A percentile compares a stretch with the other conserved stretches of the same genome.
Evolutionary conservation across 2,888 invertebrate species (phyloP).

Genomic region (Mellilla xanthometata): DNA sequence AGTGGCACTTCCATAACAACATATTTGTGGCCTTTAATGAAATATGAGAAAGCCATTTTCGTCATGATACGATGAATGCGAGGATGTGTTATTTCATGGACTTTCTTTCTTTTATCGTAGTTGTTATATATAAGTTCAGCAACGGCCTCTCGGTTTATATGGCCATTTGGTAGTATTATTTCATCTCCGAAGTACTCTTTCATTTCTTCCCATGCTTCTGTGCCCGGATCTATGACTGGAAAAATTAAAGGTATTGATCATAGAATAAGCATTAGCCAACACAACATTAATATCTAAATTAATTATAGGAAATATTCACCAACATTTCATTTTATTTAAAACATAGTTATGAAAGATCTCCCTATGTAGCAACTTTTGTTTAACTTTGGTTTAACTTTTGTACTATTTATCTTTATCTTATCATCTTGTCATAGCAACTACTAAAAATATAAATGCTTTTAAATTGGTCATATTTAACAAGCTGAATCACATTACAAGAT

Average conservation of each 20-base stretch:
- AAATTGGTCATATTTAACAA: too few relatives aligned
- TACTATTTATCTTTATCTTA: too few relatives aligned
- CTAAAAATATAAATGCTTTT: too few relatives aligned
- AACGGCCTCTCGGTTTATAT: conserved; percentile 86
- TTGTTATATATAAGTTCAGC: conserved; percentile 89
- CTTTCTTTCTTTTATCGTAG: conserved; percentile 84
- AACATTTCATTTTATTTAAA: too few relatives aligned
- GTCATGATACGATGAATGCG: conserved; percentile 89
- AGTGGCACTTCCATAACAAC: conserved; percentile 91
- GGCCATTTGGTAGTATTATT: conserved; percentile 85
- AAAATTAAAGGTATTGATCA: not conserved
- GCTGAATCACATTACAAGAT: too few relatives aligned
- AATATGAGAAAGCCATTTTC: conserved; percentile 84
- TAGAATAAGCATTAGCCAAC: too few relatives aligned
- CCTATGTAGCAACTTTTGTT: too few relatives aligned
- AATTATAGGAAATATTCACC: too few relatives aligned
- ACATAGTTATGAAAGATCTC: too few relatives aligned
- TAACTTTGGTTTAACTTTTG: too few relatives aligned
- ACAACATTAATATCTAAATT: too few relatives aligned
- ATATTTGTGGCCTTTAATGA: conserved; percentile 87
- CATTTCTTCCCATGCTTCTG: conserved; percentile 88
- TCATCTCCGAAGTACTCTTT: conserved; percentile 86
- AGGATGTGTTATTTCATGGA: conserved; percentile 92
- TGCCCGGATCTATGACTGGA: conserved; percentile 91
- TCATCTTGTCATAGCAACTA: too few relatives aligned